A percentile compares a stretch with the other conserved stretches of the same genome.
These are phyloP conservation scores for Brachionus sp. DNA, from an alignment of 1,140 invertebrate species.

Conservation along the genomic window DNA sequence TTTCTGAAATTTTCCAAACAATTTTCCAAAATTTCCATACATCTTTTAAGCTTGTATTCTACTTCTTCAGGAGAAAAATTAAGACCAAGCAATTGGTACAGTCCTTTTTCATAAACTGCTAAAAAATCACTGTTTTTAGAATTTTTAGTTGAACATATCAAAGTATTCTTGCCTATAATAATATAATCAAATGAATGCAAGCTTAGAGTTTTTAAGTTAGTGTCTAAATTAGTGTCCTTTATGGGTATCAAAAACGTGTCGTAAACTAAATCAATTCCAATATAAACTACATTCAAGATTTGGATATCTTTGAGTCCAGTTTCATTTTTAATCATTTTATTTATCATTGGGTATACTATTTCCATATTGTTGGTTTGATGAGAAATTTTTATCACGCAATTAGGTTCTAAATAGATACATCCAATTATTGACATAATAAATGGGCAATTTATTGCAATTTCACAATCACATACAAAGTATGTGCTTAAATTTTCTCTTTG, in stretches of 20 bases:
- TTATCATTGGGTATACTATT: not conserved
- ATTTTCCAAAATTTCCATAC: not conserved
- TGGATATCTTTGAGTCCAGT: not conserved
- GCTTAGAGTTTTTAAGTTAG: not conserved
- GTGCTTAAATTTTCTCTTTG: not conserved
- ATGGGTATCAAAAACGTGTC: not conserved
- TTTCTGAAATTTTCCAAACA: not conserved
- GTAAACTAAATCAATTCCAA: not conserved
- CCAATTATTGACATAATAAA: not conserved
- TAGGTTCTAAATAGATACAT: not conserved
- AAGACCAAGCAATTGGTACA: not conserved
- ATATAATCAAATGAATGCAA: not conserved
- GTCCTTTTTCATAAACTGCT: not conserved
- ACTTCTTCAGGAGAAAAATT: not conserved
- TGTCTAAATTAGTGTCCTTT: not conserved
- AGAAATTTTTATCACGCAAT: not conserved
- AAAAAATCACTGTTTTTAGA: not conserved
- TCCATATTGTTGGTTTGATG: not conserved
- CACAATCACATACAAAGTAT: not conserved
- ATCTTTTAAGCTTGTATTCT: not conserved
- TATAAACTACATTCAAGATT: not conserved
- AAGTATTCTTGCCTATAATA: not conserved
- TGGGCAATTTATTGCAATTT: not conserved
- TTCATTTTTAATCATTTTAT: not conserved
- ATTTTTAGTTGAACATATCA: not conserved